These are phyloP conservation scores for Cervus canadensis DNA, from an alignment of 2,113 vertebrate species.

Conservation along the genomic window DNA sequence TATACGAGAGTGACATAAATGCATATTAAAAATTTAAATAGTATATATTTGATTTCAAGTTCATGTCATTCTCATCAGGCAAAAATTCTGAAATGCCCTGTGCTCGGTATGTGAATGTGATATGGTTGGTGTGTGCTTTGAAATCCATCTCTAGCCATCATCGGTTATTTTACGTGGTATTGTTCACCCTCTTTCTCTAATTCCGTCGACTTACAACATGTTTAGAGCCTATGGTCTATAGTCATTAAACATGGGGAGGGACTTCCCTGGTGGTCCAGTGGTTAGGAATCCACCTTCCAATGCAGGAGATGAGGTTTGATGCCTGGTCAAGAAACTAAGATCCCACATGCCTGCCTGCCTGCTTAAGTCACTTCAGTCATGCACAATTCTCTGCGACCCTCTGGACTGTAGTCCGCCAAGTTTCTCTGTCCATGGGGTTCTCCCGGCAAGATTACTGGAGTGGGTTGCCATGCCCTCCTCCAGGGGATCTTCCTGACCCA, in stretches of 20 bases:
- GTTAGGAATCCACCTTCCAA: neutral
- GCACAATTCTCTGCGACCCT: neutral
- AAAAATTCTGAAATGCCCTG: slow-evolving; percentile 8
- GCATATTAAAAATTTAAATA: neutral
- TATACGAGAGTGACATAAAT: neutral
- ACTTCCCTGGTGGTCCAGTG: neutral
- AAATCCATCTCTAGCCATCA: neutral
- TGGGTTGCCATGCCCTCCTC: neutral
- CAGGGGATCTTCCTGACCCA: neutral
- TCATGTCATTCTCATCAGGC: neutral
- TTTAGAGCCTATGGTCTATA: neutral
- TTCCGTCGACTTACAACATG: neutral
- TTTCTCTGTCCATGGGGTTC: neutral
- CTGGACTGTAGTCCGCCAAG: neutral
- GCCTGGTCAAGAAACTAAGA: neutral
- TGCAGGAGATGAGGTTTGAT: neutral
- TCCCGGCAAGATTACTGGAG: neutral
- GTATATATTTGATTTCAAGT: neutral
- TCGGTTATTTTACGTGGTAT: neutral
- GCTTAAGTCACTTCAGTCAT: neutral
- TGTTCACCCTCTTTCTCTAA: neutral
- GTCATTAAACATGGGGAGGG: neutral
- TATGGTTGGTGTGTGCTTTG: neutral
- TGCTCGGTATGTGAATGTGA: neutral
- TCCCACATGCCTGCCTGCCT: neutral